A percentile compares a stretch with the other conserved stretches of the same genome.
Evolutionary conservation across 2,797 vertebrate species (phyloP).

Genomic region (Psittacula derbiana): DNA sequence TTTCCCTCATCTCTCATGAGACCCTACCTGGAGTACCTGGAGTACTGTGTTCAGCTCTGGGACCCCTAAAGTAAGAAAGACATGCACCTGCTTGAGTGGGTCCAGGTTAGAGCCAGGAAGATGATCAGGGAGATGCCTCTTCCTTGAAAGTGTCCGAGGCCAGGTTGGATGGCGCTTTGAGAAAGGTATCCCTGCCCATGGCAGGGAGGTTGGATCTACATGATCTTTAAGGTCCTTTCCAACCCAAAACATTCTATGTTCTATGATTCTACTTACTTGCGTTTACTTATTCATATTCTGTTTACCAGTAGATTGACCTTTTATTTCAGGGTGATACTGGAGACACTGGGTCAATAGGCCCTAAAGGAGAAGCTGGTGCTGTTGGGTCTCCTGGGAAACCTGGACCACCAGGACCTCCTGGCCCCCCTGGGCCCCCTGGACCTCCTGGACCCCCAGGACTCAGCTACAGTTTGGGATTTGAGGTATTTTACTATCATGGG

Average conservation of each 20-base stretch:
- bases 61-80: not conserved
- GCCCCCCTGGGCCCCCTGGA: slow-evolving; percentile 84
- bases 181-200: not conserved
- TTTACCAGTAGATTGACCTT: not conserved
- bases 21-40: not conserved
- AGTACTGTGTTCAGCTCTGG: not conserved
- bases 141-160: not conserved
- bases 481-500: slow-evolving; percentile 73
- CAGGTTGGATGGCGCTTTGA: not conserved
- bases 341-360: slow-evolving; percentile 78
- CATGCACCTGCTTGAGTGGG: not conserved
- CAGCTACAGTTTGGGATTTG: slow-evolving; percentile 75
- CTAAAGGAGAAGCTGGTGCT: slow-evolving; percentile 82
- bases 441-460: slow-evolving; percentile 84
- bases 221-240: not conserved
- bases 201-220: not conserved
- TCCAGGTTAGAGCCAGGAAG: not conserved
- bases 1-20: not conserved
- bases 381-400: slow-evolving; percentile 80
- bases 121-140: rapidly evolving
- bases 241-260: not conserved
- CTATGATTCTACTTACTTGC: not conserved
- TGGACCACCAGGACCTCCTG: slow-evolving; percentile 84
- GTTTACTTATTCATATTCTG: not conserved
- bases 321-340: slow-evolving; percentile 85